A percentile compares a stretch with the other conserved stretches of the same genome.
Evolutionary conservation across 2,113 vertebrate species (phyloP).

Genomic region (Alligator mississippiensis): DNA sequence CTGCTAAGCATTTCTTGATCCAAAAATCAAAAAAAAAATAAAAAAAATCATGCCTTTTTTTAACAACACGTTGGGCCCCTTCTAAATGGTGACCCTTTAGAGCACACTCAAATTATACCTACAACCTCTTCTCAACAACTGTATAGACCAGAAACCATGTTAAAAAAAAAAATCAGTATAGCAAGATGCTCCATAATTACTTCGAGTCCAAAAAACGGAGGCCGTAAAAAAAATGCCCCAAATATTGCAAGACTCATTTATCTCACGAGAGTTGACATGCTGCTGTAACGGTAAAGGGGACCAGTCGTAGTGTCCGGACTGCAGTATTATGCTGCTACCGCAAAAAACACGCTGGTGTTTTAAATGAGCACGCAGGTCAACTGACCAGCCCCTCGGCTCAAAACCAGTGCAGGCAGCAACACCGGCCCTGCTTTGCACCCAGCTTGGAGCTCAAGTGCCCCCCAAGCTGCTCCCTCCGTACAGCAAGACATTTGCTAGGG

Average conservation of each 20-base stretch:
- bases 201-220: background rate
- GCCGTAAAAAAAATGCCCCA: conserved; percentile 26
- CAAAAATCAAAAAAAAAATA: background rate
- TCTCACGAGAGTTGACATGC: background rate
- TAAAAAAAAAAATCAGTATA: too few species aligned
- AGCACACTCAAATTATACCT: conserved; percentile 2
- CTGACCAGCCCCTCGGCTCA: background rate
- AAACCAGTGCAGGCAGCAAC: background rate
- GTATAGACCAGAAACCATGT: conserved; percentile 18
- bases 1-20: background rate
- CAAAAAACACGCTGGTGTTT: background rate
- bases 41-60: background rate
- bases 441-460: background rate
- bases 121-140: conserved; percentile 25
- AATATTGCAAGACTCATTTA: background rate
- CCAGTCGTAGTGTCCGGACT: too few species aligned
- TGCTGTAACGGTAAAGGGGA: background rate
- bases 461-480: too few species aligned
- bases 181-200: background rate
- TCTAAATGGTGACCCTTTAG: background rate
- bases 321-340: conserved; percentile 12
- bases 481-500: background rate
- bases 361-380: too few species aligned
- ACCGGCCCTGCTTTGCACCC: background rate
- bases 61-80: too few species aligned